These are phyloP conservation scores for Dipodomys ordii DNA, from an alignment of 2,113 vertebrate genomes.

Conservation along the genomic window DNA sequence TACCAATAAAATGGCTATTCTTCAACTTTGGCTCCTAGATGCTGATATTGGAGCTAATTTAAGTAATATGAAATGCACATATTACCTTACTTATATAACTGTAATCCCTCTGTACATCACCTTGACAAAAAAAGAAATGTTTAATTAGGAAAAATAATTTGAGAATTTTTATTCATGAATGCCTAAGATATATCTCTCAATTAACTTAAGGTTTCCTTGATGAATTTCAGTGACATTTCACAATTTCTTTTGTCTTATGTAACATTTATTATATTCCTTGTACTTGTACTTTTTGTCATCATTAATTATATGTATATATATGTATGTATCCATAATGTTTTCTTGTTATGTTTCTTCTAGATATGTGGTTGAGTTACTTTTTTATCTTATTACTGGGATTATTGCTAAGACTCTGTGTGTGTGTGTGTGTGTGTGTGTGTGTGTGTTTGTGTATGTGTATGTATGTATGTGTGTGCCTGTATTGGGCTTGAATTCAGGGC, in stretches of 20 bases:
- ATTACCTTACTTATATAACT: too few species aligned
- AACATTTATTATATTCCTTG: not conserved
- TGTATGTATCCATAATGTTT: not conserved
- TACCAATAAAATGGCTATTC: not conserved
- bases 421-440: too few species aligned
- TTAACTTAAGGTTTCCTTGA: not conserved
- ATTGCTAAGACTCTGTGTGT: not conserved
- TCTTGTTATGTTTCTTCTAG: not conserved
- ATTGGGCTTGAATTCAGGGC: too few species aligned
- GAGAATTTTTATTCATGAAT: not conserved
- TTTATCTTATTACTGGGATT: conserved; percentile 21
- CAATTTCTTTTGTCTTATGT: not conserved
- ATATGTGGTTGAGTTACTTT: not conserved
- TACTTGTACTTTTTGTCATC: not conserved
- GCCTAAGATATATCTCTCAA: not conserved
- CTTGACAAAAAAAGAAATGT: too few species aligned
- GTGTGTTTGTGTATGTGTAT: too few species aligned
- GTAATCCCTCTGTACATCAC: too few species aligned
- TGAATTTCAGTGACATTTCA: not conserved
- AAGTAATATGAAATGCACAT: too few species aligned
- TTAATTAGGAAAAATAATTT: not conserved
- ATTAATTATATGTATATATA: not conserved
- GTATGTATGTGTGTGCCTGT: too few species aligned
- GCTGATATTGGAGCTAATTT: not conserved
- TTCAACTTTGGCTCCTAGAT: not conserved